phyloP scores from a whole-genome alignment of 2,888 invertebrate genomes.

The Bombyx huttoni region DNA sequence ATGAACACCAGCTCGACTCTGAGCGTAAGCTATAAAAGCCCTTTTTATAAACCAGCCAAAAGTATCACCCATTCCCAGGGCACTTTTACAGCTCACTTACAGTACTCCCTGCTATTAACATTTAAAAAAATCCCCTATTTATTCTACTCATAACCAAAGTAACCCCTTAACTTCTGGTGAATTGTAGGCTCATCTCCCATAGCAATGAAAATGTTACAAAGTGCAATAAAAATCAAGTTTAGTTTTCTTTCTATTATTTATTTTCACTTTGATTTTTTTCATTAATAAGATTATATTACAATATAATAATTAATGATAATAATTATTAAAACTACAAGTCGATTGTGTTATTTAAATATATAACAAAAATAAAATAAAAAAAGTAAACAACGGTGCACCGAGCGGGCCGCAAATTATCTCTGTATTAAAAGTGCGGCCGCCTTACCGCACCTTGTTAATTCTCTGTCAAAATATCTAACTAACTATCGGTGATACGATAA shows the following conservation, averaged over 20 bases:
- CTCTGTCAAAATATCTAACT: slow-evolving; percentile 53
- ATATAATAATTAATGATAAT: slow-evolving; percentile 71
- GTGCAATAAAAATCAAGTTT: slow-evolving; percentile 17
- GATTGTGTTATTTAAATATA: slow-evolving; percentile 71
- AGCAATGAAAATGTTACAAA: too few relatives aligned
- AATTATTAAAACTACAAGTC: slow-evolving; percentile 71
- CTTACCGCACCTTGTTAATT: slow-evolving; percentile 29
- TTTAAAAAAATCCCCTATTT: too few relatives aligned
- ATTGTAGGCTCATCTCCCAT: too few relatives aligned
- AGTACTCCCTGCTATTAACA: too few relatives aligned
- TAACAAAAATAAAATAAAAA: slow-evolving; percentile 58
- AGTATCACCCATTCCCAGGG: too few relatives aligned
- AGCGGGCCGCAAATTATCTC: slow-evolving; percentile 37
- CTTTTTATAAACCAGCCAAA: too few relatives aligned
- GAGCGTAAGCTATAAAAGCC: too few relatives aligned
- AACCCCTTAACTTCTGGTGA: too few relatives aligned
- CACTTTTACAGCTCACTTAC: too few relatives aligned
- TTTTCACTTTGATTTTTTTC: slow-evolving; percentile 70
- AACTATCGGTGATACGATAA: slow-evolving; percentile 46
- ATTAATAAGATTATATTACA: slow-evolving; percentile 74
- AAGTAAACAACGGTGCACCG: slow-evolving; percentile 59
- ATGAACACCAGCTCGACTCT: too few relatives aligned
- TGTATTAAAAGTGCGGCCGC: slow-evolving; percentile 26
- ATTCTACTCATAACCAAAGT: too few relatives aligned
- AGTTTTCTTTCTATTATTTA: slow-evolving; percentile 64